phyloP scores from a whole-genome alignment of 2,888 invertebrate species.

The Hedya salicella region DNA sequence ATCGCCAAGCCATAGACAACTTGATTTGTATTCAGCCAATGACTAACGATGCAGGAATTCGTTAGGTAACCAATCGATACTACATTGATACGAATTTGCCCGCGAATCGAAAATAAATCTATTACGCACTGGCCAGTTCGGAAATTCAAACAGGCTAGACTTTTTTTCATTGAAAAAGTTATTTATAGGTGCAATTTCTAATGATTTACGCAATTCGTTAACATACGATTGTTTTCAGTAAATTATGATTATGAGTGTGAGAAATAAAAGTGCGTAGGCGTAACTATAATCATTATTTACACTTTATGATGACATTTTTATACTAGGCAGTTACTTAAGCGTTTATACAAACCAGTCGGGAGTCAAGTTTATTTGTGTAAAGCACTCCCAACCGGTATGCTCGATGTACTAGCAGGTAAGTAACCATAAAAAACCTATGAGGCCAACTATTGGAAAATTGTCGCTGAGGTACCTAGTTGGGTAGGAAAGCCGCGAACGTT shows the following conservation, averaged over 20 bases:
- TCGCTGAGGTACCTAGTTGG: conserved; percentile 50
- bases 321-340: conserved; percentile 43
- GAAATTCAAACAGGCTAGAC: background rate
- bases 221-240: background rate
- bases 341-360: conserved; percentile 56
- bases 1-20: conserved; percentile 50
- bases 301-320: conserved; percentile 29
- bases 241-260: background rate
- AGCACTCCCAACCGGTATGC: conserved; percentile 42
- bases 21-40: conserved; percentile 53
- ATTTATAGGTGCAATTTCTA: background rate
- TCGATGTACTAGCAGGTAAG: conserved; percentile 41
- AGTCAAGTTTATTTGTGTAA: conserved; percentile 44
- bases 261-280: conserved; percentile 11
- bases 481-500: conserved; percentile 71
- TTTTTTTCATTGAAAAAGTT: background rate
- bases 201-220: background rate
- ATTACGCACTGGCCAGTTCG: conserved; percentile 16
- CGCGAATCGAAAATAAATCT: conserved; percentile 14
- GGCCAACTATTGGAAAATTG: conserved; percentile 54
- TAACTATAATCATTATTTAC: conserved; percentile 19
- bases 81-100: conserved; percentile 14
- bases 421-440: conserved; percentile 49
- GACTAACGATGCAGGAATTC: conserved; percentile 47
- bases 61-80: conserved; percentile 49